Evolutionary conservation across 2,888 invertebrate species (phyloP).

Genomic region (Sesamia inferens): DNA sequence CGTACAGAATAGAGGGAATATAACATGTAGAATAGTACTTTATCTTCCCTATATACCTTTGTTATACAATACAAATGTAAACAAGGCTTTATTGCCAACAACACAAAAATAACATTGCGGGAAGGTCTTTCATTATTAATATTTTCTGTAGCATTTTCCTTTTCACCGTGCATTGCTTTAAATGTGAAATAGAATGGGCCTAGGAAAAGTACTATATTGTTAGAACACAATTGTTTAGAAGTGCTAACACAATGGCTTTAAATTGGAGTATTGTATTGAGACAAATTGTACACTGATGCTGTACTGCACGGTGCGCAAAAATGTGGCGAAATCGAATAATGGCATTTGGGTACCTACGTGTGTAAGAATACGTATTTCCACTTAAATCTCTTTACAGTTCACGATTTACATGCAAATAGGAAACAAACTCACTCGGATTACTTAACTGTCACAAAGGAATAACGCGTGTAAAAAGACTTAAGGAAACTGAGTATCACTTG

Average conservation of each 20-base stretch:
- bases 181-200: conserved; percentile 9
- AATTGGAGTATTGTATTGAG: conserved; percentile 24
- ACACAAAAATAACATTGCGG: conserved; percentile 10
- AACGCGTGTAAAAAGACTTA: not conserved
- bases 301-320: not conserved
- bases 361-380: conserved; percentile 20
- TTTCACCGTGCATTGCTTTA: conserved; percentile 23
- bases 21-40: not conserved
- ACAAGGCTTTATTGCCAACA: conserved; percentile 14
- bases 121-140: conserved; percentile 13
- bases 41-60: not conserved
- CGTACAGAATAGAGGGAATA: conserved; percentile 4
- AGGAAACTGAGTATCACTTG: not conserved
- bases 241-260: not conserved
- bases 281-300: conserved; percentile 20
- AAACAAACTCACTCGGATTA: conserved; percentile 19
- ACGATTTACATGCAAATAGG: conserved; percentile 30
- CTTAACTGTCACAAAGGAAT: conserved; percentile 23
- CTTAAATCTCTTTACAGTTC: conserved; percentile 19
- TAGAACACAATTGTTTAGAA: conserved; percentile 36
- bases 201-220: conserved; percentile 8
- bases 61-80: conserved; percentile 9
- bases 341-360: not conserved
- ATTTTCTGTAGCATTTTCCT: conserved; percentile 12
- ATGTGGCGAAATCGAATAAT: conserved; percentile 24